Evolutionary conservation across 2,113 vertebrate genomes (phyloP), one percentile per base, ranked within the genome.

Genomic region (Lates calcarifer): DNA sequence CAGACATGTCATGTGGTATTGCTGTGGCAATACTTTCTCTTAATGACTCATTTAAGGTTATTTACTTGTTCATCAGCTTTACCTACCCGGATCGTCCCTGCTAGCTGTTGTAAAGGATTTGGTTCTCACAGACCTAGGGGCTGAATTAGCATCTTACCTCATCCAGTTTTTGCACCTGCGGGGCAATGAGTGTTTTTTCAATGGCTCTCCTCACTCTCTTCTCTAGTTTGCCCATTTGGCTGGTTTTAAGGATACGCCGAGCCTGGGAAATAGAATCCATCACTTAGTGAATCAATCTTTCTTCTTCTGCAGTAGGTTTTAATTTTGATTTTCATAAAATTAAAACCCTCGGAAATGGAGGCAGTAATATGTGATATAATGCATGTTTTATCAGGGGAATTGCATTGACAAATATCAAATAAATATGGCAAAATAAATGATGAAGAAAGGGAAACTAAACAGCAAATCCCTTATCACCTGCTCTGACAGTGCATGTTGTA

Each of bases 101-200:
- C 22, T 28, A n/a, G 45, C 22, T 35, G 12, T 33, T n/a, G 12
- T 41, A 28, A 53, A 11, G 20, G 9, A 31, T 60, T 53, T 73
- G 24, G 24, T 8, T 69, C 29, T 51, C n/a, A 43, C 41, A 47
- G 57, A 74, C 18, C 8, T 13, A 26, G n/a, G 3, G 14, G 28
- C 22, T 58, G 41, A 64, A 56, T 51, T 12, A 35, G 15, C 14
- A 22, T 64, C 83, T 92, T 83, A 95, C 94, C 89, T 94, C 91
- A 39, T 89, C 87, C 7, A 95, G 81, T 70, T 72, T 90, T 55
- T 84, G 56, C 22, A 95, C 86, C 79, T 93, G 92, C 3, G 94
- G 95, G 28, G 94, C 94, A 13, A 83, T 86, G 28, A 96, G 92
- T 6, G 95, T 95, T 87, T 94, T 94, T 58, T 94, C 91, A 17